Conservation (phyloP, 1,140 invertebrate species). For the Drepana arcuata region DNA sequence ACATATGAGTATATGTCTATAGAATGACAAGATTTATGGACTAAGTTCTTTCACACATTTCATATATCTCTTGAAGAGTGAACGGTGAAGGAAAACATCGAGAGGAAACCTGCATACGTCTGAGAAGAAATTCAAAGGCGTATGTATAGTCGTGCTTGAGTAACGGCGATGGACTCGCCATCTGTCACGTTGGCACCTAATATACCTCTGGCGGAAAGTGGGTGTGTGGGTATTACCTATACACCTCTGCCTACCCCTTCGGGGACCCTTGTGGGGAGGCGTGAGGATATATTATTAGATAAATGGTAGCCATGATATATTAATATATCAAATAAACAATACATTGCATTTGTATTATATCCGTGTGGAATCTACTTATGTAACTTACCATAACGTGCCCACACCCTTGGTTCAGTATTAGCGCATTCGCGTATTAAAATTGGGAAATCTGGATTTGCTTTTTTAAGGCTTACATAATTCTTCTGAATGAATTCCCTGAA, state of each 20-base stretch:
- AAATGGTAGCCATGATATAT: neutral
- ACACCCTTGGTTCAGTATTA: conserved; percentile 88
- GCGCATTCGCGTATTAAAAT: conserved; percentile 94
- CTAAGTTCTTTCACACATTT: neutral
- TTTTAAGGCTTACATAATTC: conserved; percentile 90
- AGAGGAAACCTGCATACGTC: neutral
- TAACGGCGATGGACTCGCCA: too few relatives aligned
- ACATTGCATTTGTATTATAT: too few relatives aligned
- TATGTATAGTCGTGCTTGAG: too few relatives aligned
- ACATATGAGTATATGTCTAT: neutral
- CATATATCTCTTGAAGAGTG: neutral
- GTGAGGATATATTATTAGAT: neutral
- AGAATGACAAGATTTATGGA: neutral
- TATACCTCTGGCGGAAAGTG: neutral
- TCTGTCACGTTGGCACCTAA: too few relatives aligned
- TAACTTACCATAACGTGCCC: conserved; percentile 87
- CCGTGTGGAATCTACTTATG: neutral
- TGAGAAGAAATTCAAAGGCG: too few relatives aligned
- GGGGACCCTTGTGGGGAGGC: too few relatives aligned
- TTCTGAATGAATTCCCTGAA: conserved; percentile 90
- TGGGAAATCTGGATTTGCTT: conserved; percentile 89
- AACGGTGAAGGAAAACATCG: neutral
- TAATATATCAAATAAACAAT: neutral
- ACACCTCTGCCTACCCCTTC: neutral
- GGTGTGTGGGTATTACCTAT: neutral